Evolutionary conservation across 2,797 vertebrate species (phyloP).

Genomic region (Pantherophis alleghaniensis): DNA sequence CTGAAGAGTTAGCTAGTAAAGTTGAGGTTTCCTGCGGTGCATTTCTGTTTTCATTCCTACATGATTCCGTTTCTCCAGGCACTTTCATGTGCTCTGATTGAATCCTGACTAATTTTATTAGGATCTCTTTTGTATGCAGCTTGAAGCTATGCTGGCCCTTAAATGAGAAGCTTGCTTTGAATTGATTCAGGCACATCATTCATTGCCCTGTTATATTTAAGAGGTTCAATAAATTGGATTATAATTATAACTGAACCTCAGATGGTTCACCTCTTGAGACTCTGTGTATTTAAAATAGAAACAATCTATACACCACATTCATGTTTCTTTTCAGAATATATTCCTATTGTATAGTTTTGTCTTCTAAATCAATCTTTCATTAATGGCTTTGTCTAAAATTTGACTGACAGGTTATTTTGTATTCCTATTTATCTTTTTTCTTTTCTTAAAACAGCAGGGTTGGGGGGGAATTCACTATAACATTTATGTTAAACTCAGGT

Average conservation of each 20-base stretch:
- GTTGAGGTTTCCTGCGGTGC: conserved; percentile 38
- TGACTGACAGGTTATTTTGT: conserved; percentile 30
- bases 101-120: conserved; percentile 40
- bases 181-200: not conserved
- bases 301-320: conserved; percentile 33
- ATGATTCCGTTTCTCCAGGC: conserved; percentile 42
- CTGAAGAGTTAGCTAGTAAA: conserved; percentile 44
- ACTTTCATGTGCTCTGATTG: conserved; percentile 11
- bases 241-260: conserved; percentile 19
- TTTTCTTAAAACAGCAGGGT: conserved; percentile 21
- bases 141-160: conserved; percentile 28
- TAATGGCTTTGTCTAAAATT: conserved; percentile 37
- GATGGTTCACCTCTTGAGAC: conserved; percentile 32
- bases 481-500: conserved; percentile 50
- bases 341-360: conserved; percentile 44
- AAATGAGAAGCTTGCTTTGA: conserved; percentile 30
- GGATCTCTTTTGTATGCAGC: conserved; percentile 38
- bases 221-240: not conserved
- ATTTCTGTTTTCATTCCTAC: conserved; percentile 36
- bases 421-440: conserved; percentile 16
- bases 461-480: conserved; percentile 6
- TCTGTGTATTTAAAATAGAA: conserved; percentile 34
- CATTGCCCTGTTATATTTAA: not conserved
- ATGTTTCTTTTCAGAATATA: conserved; percentile 16
- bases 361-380: conserved; percentile 34